Evolutionary conservation across 2,113 vertebrate species (phyloP).

Genomic region (Hymenochirus boettgeri): DNA sequence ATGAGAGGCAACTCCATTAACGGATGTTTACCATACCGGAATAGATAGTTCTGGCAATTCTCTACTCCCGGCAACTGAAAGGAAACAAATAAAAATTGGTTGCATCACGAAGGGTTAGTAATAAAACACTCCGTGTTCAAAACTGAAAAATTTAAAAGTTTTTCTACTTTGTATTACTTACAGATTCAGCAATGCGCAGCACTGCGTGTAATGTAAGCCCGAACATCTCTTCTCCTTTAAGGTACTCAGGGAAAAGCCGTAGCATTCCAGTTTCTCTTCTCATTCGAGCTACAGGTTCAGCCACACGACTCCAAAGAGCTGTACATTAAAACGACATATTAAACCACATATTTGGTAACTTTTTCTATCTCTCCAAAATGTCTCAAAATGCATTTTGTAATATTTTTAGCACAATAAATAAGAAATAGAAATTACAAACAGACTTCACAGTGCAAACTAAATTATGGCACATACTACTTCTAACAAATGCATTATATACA

Average conservation of each 20-base stretch:
- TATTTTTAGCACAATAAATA: no score
- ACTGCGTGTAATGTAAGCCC: constrained; percentile 87
- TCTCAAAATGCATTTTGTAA: no score
- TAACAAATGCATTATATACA: no score
- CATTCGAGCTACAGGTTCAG: constrained; percentile 79
- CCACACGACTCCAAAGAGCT: constrained; percentile 89
- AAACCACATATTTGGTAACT: no score
- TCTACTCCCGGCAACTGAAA: constrained; percentile 89
- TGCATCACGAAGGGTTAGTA: no score
- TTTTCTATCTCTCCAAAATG: no score
- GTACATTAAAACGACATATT: no score
- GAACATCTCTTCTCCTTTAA: constrained; percentile 95
- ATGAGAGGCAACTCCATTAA: constrained; percentile 96
- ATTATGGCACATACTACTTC: no score
- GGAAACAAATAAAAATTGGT: background rate
- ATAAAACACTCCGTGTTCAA: background rate
- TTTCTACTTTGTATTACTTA: constrained; percentile 68
- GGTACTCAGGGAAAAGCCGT: constrained; percentile 84
- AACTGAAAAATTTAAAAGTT: no score
- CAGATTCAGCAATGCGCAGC: constrained; percentile 89
- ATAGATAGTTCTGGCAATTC: constrained; percentile 93
- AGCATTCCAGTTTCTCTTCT: constrained; percentile 77
- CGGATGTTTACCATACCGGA: constrained; percentile 92
- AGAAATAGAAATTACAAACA: no score
- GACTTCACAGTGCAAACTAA: no score